Conservation (phyloP, 2,113 vertebrate genomes). For the Phodopus roborovskii region DNA sequence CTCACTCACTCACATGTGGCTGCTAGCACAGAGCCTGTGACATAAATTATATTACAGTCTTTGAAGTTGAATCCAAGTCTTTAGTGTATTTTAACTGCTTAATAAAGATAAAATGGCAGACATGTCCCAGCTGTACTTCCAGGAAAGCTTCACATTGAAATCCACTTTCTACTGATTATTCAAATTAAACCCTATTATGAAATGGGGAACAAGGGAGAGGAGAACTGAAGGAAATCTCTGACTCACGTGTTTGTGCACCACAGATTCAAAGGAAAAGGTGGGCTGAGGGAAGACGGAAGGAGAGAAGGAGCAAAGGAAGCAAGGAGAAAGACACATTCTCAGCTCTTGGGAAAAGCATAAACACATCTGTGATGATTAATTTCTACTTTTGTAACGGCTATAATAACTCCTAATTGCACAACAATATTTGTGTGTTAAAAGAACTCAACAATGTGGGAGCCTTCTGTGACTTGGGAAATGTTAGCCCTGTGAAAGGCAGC, state of each 20-base stretch:
- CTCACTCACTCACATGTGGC: neutral
- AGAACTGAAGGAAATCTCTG: neutral
- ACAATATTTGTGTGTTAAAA: conserved; percentile 8
- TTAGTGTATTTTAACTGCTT: conserved; percentile 23
- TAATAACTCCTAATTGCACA: neutral
- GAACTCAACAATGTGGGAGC: neutral
- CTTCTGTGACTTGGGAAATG: neutral
- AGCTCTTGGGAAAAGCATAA: neutral
- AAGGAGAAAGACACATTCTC: neutral
- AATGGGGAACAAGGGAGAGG: neutral
- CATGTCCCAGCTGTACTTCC: conserved; percentile 1
- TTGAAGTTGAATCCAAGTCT: conserved; percentile 29
- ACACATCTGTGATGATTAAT: neutral
- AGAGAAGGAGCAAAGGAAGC: neutral
- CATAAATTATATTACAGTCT: neutral
- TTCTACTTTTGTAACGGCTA: conserved; percentile 30
- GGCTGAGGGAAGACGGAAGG: too few relatives aligned
- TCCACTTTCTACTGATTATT: conserved; percentile 31
- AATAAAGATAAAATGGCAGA: conserved; percentile 46
- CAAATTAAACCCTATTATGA: neutral
- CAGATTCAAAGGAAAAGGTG: neutral
- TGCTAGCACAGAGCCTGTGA: neutral
- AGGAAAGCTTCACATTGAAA: conserved; percentile 28
- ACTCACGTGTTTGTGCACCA: neutral
- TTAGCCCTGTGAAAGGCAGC: neutral